Conservation (phyloP, 2,888 invertebrate genomes). For the Parascotia fuliginaria region DNA sequence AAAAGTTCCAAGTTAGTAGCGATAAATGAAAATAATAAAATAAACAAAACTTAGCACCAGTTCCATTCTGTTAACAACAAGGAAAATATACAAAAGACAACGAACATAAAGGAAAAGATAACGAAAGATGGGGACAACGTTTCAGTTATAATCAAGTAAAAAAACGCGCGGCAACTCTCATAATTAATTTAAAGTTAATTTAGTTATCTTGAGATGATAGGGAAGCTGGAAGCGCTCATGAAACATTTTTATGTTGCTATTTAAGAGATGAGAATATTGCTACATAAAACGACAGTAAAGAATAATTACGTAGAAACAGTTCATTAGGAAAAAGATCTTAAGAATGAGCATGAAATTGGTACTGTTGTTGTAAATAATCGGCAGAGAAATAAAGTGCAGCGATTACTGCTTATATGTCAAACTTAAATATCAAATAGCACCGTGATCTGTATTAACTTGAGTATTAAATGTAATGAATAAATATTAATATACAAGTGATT, state of each 20-base stretch:
- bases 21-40: slow-evolving; percentile 1
- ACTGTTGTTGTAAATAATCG: no score
- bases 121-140: slow-evolving; percentile 32
- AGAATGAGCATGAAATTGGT: no score
- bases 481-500: no score
- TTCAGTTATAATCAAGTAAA: slow-evolving; percentile 51
- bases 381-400: no score
- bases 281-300: slow-evolving; percentile 13
- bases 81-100: not conserved
- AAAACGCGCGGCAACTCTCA: slow-evolving; percentile 45
- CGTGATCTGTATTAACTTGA: no score
- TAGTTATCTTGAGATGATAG: slow-evolving; percentile 52
- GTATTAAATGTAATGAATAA: no score
- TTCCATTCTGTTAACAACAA: slow-evolving; percentile 2
- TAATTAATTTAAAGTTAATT: slow-evolving; percentile 66
- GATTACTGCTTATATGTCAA: no score
- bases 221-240: slow-evolving; percentile 36
- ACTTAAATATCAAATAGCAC: no score
- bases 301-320: not conserved
- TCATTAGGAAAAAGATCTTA: not conserved
- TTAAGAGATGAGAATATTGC: slow-evolving; percentile 35
- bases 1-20: not conserved
- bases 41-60: not conserved
- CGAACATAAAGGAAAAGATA: slow-evolving; percentile 16
- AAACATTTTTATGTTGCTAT: slow-evolving; percentile 23